Evolutionary conservation across 2,113 vertebrate genomes (phyloP), one percentile per base, ranked within the genome.

Genomic region (Channa argus): DNA sequence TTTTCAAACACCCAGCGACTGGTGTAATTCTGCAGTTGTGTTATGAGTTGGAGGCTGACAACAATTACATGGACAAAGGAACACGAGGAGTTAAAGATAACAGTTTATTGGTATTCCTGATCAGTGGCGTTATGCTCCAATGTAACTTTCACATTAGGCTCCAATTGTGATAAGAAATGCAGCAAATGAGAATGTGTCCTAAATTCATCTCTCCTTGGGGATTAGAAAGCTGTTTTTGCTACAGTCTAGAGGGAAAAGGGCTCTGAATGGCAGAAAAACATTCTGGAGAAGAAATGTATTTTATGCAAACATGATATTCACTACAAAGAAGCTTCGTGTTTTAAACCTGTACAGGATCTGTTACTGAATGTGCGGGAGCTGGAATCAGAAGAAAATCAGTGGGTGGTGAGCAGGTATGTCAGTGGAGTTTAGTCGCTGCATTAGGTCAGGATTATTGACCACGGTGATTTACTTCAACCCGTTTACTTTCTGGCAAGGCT

Each of bases 151-250:
- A 62, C 51, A 60, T 87, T 74, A 67, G 47, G 61, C 69, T 83
- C 71, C 81, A 71, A 60, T 74, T 73, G 80, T 34, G 63, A 86
- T 84, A 79, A 84, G 71, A 70, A 82, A 83, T 62, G 61, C 76
- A 70, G 70, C 37, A 77, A 78, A 77, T 73, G 67, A 78, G 75
- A 87, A 81, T 61, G 64, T 82, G 89, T 80, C 85, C 86, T 86
- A 83, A 86, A 90, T 89, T 77, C 61, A 45, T 71, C 15, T 70
- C 77, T 77, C 85, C 68, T 37, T 39, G 61, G 79, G 76, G 81
- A 88, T 86, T 82, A 80, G 63, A 77, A 79, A 79, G 63, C 63
- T 34, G 71, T 51, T 68, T 71, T 51, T 77, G 56, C 63, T 51
- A 46, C 56, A 67, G 47, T 83, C 69, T 87, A 63, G 43, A 61